Base-by-base conservation (phyloP, 2,797 vertebrate genomes). In the Cyprinodon diabolis region DNA sequence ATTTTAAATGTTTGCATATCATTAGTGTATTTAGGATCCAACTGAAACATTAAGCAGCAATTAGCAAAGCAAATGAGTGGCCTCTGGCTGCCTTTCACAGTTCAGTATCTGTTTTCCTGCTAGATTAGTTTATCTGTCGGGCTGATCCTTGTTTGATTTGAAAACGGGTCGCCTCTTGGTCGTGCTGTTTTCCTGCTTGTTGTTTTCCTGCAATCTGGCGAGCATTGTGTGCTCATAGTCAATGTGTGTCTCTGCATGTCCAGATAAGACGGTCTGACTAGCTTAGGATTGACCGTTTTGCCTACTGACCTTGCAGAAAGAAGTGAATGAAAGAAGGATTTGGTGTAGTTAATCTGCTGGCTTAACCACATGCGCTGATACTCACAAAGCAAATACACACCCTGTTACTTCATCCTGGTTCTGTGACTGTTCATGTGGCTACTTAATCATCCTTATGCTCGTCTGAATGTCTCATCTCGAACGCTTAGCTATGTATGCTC, bases 231-330 rank as follows among this genome's bases (percentile, higher is more conserved):
- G 60, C 43, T n/a, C 13, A n/a, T 5, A 40, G 17, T 43, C 15
- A 35, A 30, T 14, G 56, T n/a, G 49, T 25, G 66, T 30, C 12
- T 43, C 55, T 19, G 54, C 47, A 37, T 71, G 76, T 74, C n/a
- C 35, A 57, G 74, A 80, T 89, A 88, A 90, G 81, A 83, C 21
- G 0, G 69, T 78, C 73, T 87, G 84, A 43, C 82, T 58, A 75
- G 88, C 69, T 92, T 88, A 90, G 74, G 82, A 82, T 75, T 87
- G 82, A 82, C 85, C 65, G 76, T 74, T 72, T 90, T 88, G 78
- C 87, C 81, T 76, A 89, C 82, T 92, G 89, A 91, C 90, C 84
- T 84, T 82, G 79, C 79, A 86, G 83, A 77, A 76, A 37, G 67
- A 74, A 75, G 76, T 83, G 70, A 88, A 75, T 85, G 80, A 77